A percentile compares a stretch with the other conserved stretches of the same genome.
phyloP scores from a whole-genome alignment of 2,113 vertebrate species.

The Plectropomus leopardus region DNA sequence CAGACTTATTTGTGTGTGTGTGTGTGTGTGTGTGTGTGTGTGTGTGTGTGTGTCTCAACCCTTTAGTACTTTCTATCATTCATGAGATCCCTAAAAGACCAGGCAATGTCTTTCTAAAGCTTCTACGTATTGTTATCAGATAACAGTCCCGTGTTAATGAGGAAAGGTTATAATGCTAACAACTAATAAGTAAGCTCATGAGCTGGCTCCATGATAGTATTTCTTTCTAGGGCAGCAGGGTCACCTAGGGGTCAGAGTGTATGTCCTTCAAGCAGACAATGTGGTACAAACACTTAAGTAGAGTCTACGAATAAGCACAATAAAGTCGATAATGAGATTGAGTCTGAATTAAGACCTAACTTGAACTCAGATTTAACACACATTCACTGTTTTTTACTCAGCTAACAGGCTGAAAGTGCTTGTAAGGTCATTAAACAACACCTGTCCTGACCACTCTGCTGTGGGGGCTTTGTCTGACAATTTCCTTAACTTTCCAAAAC shows the following conservation, averaged over 20 bases:
- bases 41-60: neutral
- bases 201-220: neutral
- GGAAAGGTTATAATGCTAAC: neutral
- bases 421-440: no score
- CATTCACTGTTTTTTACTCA: neutral
- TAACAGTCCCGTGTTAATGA: neutral
- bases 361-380: neutral
- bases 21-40: neutral
- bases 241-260: neutral
- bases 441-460: neutral
- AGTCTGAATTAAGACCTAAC: neutral
- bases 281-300: neutral
- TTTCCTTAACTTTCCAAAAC: neutral
- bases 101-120: neutral
- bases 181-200: neutral
- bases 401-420: neutral
- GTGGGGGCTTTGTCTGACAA: neutral
- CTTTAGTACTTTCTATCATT: neutral
- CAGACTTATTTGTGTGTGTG: constrained; percentile 6
- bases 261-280: constrained; percentile 15
- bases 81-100: neutral
- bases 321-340: constrained; percentile 22
- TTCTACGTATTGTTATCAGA: neutral
- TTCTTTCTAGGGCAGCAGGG: neutral
- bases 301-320: neutral